Percentiles rank a stretch among this genome's conserved stretches.
These are phyloP conservation scores for Madoqua kirkii DNA, from an alignment of 2,113 vertebrate genomes.

Conservation along the genomic window DNA sequence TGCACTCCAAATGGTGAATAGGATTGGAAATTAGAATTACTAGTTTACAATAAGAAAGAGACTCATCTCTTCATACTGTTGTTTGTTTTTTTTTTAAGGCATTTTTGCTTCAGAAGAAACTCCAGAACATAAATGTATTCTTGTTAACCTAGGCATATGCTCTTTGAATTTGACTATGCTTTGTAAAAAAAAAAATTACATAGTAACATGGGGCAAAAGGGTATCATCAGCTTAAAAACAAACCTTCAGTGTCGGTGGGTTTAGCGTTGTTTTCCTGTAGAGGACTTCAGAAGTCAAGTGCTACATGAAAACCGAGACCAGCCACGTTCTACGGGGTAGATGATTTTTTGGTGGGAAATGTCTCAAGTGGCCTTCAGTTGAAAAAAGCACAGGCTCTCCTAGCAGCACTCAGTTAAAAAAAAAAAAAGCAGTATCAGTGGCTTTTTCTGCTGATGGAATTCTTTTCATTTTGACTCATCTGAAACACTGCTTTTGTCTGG, in stretches of 20 bases:
- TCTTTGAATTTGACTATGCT: not conserved
- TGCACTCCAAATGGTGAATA: not conserved
- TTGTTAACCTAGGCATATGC: not conserved
- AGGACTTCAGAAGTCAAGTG: not conserved
- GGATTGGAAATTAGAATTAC: not conserved
- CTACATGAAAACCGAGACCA: not conserved
- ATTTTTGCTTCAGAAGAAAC: slow-evolving; percentile 29
- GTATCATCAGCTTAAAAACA: not conserved
- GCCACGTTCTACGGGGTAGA: not conserved
- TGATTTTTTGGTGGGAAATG: not conserved
- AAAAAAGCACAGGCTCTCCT: slow-evolving; percentile 70
- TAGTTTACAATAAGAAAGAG: not conserved
- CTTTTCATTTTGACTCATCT: slow-evolving; percentile 48
- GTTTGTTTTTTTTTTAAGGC: not conserved
- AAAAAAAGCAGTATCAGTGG: not conserved
- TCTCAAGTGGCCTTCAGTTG: slow-evolving; percentile 68
- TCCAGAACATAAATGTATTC: not conserved
- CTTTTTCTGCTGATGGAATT: not conserved
- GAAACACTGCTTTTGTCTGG: slow-evolving; percentile 34
- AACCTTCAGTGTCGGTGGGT: not conserved
- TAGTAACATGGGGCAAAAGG: not conserved
- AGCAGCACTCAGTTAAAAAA: slow-evolving; percentile 41
- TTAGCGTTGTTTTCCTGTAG: not conserved
- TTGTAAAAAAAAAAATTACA: not conserved
- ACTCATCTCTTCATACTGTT: not conserved